Evolutionary conservation across 2,113 vertebrate genomes (phyloP).

Genomic region (Oxygymnocypris stewartii): DNA sequence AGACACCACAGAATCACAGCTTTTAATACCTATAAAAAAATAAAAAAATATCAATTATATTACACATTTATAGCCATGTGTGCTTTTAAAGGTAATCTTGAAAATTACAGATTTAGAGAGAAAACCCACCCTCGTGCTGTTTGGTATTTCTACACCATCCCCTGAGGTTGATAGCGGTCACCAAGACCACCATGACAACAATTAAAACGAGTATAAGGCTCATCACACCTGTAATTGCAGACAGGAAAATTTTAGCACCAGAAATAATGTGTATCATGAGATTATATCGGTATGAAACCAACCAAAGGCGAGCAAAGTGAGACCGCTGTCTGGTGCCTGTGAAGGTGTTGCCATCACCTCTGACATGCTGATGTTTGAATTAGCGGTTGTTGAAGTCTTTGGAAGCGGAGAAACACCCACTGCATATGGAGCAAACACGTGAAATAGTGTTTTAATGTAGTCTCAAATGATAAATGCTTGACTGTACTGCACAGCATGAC

Average conservation of each 20-base stretch:
- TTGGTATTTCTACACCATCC: slow-evolving; percentile 70
- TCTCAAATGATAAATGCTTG: neutral
- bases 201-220: slow-evolving; percentile 81
- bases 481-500: neutral
- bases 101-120: neutral
- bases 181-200: slow-evolving; percentile 79
- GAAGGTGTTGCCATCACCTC: neutral
- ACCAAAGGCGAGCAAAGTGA: slow-evolving; percentile 63
- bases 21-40: slow-evolving; percentile 59
- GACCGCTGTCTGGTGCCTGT: slow-evolving; percentile 36
- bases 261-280: neutral
- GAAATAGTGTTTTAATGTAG: neutral
- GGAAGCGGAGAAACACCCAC: neutral
- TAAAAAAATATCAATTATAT: neutral
- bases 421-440: neutral
- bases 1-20: slow-evolving; percentile 52
- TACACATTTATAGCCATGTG: neutral
- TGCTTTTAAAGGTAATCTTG: neutral
- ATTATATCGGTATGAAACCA: neutral
- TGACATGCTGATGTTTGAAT: neutral
- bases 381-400: neutral
- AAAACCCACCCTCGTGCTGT: slow-evolving; percentile 78
- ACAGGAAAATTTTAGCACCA: neutral
- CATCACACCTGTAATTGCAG: slow-evolving; percentile 76
- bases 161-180: slow-evolving; percentile 77